Evolutionary conservation across 2,888 invertebrate genomes (phyloP).

Genomic region (Hyposoter dolosus): DNA sequence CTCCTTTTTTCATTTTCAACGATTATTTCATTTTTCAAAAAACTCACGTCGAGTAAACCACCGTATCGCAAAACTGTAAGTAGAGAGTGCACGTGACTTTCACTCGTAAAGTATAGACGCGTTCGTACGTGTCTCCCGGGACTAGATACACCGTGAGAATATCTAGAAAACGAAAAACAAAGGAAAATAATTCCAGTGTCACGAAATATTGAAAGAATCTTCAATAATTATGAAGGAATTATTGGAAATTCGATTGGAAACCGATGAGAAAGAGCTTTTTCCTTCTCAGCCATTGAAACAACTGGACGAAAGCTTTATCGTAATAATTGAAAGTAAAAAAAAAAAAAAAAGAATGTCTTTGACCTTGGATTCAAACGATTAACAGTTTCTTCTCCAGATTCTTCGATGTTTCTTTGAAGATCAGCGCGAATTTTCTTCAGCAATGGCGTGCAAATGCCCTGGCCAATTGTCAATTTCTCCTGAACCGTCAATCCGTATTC

Average conservation of each 20-base stretch:
- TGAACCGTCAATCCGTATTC: conserved; percentile 98
- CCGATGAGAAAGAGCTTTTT: neutral
- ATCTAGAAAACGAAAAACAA: conserved; percentile 85
- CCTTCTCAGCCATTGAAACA: neutral
- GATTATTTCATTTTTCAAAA: conserved; percentile 7
- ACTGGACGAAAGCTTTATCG: neutral
- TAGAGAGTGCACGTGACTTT: conserved; percentile 99
- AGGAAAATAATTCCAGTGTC: neutral
- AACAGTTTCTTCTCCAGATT: conserved; percentile 95
- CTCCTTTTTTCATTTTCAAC: neutral
- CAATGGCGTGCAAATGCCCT: conserved; percentile 98
- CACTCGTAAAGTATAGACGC: conserved; percentile 99
- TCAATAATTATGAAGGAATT: neutral
- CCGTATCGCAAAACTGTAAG: conserved; percentile 98
- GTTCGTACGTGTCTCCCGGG: conserved; percentile 99
- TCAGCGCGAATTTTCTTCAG: conserved; percentile 98
- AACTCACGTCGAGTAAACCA: conserved; percentile 92
- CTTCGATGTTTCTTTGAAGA: conserved; percentile 96
- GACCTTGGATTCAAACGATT: conserved; percentile 97
- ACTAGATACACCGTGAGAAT: conserved; percentile 98
- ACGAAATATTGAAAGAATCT: neutral
- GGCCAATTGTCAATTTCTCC: conserved; percentile 98
- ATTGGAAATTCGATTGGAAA: neutral
- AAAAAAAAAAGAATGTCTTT: neutral
- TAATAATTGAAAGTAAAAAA: neutral